phyloP scores from a whole-genome alignment of 2,113 vertebrate genomes.

The Hippocampus mohnikei region DNA sequence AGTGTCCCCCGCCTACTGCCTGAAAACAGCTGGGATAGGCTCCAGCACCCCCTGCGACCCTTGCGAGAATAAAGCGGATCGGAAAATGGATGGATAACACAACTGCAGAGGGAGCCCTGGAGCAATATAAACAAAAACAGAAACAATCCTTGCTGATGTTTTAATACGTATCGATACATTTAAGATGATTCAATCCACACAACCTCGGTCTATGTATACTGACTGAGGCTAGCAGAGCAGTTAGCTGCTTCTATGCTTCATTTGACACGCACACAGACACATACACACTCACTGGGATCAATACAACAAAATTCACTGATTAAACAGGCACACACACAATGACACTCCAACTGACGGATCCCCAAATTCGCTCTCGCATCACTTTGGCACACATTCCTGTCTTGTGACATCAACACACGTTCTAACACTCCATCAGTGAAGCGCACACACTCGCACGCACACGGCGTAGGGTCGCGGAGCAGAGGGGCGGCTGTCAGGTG shows the following conservation, averaged over 20 bases:
- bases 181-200: constrained; percentile 1
- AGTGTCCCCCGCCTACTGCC: no score
- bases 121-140: neutral
- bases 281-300: constrained; percentile 3
- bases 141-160: neutral
- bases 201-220: constrained; percentile 13
- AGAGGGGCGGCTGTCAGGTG: constrained; percentile 77
- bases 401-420: constrained; percentile 36
- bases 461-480: constrained; percentile 56
- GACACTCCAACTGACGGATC: constrained; percentile 43
- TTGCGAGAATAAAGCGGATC: no score
- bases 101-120: neutral
- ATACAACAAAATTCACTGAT: constrained; percentile 37
- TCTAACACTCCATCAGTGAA: constrained; percentile 29
- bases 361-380: constrained; percentile 39
- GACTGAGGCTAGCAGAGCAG: constrained; percentile 35
- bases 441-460: constrained; percentile 26
- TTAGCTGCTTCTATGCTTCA: constrained; percentile 31
- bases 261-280: constrained; percentile 19
- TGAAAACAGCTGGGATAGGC: no score
- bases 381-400: constrained; percentile 28
- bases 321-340: constrained; percentile 10
- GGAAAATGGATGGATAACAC: neutral
- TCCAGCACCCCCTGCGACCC: no score
- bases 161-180: neutral